Conservation (phyloP, 2,113 vertebrate species). For the Aphyosemion australe region DNA sequence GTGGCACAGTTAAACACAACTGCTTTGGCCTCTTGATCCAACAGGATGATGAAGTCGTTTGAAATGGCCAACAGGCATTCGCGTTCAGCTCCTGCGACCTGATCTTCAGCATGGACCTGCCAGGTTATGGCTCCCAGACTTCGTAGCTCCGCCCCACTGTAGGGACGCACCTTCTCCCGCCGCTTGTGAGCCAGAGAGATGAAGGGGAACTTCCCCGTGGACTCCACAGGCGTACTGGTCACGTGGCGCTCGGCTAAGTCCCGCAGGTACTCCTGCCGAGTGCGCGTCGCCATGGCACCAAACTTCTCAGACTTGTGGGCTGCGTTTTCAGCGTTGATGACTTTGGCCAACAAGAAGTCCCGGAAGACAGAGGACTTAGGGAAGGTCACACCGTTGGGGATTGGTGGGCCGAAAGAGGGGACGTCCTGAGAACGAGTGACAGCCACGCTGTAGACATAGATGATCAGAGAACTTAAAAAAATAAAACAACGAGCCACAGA, state of each 20-base stretch:
- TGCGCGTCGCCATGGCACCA: constrained; percentile 94
- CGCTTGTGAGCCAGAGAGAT: constrained; percentile 95
- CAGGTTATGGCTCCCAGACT: constrained; percentile 91
- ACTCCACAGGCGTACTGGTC: constrained; percentile 92
- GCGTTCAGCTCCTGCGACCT: constrained; percentile 88
- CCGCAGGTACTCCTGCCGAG: constrained; percentile 93
- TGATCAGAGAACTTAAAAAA: neutral
- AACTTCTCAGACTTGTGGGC: constrained; percentile 98
- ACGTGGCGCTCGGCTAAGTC: constrained; percentile 95
- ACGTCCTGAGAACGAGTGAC: constrained; percentile 95
- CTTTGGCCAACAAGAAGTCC: constrained; percentile 96
- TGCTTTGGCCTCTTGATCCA: constrained; percentile 90
- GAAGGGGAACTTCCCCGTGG: constrained; percentile 93
- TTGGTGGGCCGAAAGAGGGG: constrained; percentile 92
- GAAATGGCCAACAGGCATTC: constrained; percentile 91
- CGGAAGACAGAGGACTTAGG: constrained; percentile 96
- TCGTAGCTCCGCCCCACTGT: constrained; percentile 88
- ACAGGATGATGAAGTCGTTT: constrained; percentile 90
- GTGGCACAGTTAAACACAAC: constrained; percentile 95
- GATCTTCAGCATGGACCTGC: constrained; percentile 90
- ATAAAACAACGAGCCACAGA: neutral
- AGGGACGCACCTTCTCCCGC: constrained; percentile 91
- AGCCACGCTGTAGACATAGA: constrained; percentile 82
- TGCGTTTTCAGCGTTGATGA: constrained; percentile 96
- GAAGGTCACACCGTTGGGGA: constrained; percentile 94